Base-by-base conservation (phyloP, 2,888 invertebrate genomes). In the Cephus runcator region DNA sequence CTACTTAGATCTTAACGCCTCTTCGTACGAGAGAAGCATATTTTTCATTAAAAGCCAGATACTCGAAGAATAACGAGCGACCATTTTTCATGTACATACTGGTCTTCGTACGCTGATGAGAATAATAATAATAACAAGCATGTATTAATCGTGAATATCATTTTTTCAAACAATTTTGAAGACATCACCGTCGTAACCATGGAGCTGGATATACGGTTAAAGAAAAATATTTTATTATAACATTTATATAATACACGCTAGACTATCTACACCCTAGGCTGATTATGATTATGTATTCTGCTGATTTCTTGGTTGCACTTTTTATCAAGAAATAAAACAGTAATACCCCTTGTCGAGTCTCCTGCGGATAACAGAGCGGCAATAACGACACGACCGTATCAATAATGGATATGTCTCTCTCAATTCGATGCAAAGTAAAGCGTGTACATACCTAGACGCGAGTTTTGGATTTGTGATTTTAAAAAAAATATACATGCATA, bases 211-310 rank as follows among this genome's bases (percentile, higher is more conserved):
- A 68, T 73, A 31, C n/a, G 11, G 12, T 73, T 76, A 11, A 69
- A 69, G n/a, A 69, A 34, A 11, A 36, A 73, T 56, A 56, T 23
- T 23, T 56, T 56, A 56, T 23, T 56, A 23, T 56, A 23, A 56
- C 15, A 56, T 56, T 56, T 23, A 56, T 56, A 56, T 23, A 56
- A 56, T 56, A 56, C 56, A 56, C 69, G 69, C 77, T 75, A 80
- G 75, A 35, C 56, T 23, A 9, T 76, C 77, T 81, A 80, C 34
- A 69, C 34, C 33, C 56, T 82, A 82, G 80, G 82, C 81, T 88
- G 90, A 90, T 90, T 89, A 90, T 88, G 90, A 90, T 90, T 89
- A 90, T 90, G 90, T 89, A 89, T 90, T 89, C 85, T 76, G 82
- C 82, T 89, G 89, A 90, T 86, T 89, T 90, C 89, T 90, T 90